phyloP scores from a whole-genome alignment of 2,797 vertebrate genomes.

The Kryptolebias ocellatus region DNA sequence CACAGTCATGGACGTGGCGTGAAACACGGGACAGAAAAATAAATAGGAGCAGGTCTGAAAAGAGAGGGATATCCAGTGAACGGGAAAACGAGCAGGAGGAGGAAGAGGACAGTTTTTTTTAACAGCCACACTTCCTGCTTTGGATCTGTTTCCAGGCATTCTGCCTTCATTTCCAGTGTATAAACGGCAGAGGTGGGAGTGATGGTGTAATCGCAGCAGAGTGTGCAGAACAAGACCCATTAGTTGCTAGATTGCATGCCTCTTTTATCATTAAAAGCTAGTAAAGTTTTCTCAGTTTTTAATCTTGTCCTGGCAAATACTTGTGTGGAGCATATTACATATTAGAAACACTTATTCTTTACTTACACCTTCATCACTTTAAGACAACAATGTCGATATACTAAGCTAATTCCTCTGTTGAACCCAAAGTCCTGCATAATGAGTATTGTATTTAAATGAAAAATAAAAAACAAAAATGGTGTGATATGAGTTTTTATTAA shows the following conservation, averaged over 20 bases:
- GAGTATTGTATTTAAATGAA: too few species aligned
- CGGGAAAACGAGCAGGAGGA: conserved; percentile 54
- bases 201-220: neutral
- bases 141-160: conserved; percentile 50
- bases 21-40: conserved; percentile 16
- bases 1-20: neutral
- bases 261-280: conserved; percentile 3
- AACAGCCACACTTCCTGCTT: conserved; percentile 60
- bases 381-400: too few species aligned
- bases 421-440: too few species aligned
- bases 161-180: conserved; percentile 31
- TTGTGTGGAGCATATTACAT: neutral
- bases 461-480: too few species aligned
- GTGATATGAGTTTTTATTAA: too few species aligned
- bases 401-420: too few species aligned
- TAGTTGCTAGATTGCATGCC: neutral
- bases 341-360: too few species aligned
- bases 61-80: conserved; percentile 20
- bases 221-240: neutral
- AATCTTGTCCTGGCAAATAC: neutral
- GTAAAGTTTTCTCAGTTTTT: conserved; percentile 8
- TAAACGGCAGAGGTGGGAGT: neutral
- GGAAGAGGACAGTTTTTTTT: conserved; percentile 55
- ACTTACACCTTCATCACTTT: too few species aligned
- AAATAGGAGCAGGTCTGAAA: conserved; percentile 19